Conservation (phyloP, 2,888 invertebrate genomes). For the Pristionchus mayeri region DNA sequence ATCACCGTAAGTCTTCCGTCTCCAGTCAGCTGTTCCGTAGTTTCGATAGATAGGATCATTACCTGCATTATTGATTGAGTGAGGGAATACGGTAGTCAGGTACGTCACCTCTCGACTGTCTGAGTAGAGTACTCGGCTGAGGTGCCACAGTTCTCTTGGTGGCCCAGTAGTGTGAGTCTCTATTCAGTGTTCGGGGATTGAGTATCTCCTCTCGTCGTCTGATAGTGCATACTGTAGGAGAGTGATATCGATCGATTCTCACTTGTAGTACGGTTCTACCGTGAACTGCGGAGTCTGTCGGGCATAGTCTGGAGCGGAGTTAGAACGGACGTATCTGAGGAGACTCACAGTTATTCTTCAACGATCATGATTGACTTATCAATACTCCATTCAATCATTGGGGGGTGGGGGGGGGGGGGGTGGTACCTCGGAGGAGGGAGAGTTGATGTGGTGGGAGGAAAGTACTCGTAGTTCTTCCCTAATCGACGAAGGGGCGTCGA, state of each 20-base stretch:
- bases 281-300: constrained; percentile 4
- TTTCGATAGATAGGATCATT: neutral
- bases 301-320: constrained; percentile 23
- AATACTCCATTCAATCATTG: neutral
- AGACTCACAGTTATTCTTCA: neutral
- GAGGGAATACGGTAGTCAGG: neutral
- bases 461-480: constrained; percentile 40
- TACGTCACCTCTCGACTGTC: constrained; percentile 19
- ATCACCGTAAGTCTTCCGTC: constrained; percentile 39
- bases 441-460: neutral
- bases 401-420: no score
- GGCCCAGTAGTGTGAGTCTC: constrained; percentile 35
- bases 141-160: neutral
- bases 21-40: constrained; percentile 23
- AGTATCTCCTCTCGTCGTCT: constrained; percentile 38
- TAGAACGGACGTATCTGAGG: constrained; percentile 9
- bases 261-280: constrained; percentile 43
- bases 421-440: constrained; percentile 28
- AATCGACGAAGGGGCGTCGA: constrained; percentile 42
- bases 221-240: neutral
- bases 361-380: neutral
- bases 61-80: constrained; percentile 38
- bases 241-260: neutral
- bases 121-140: neutral
- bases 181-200: constrained; percentile 27